Conservation (phyloP, 2,888 invertebrate genomes). For the Trichopria drosophilae region DNA sequence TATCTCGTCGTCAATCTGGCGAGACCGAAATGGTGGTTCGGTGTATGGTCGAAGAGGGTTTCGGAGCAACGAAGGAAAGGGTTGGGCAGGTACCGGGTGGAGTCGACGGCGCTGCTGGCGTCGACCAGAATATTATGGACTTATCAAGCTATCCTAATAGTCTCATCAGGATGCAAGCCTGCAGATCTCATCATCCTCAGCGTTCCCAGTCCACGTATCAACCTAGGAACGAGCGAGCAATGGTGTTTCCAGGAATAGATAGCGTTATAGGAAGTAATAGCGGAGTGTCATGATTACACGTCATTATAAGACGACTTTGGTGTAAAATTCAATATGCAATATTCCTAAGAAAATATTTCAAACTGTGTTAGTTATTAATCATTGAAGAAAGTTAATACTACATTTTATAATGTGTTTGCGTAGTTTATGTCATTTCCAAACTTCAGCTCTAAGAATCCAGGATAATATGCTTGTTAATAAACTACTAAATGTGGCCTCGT, state of each 20-base stretch:
- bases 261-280: constrained; percentile 48
- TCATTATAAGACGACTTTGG: constrained; percentile 42
- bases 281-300: constrained; percentile 46
- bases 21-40: constrained; percentile 32
- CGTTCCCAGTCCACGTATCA: constrained; percentile 43
- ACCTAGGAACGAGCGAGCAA: constrained; percentile 48
- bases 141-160: constrained; percentile 58
- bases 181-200: constrained; percentile 56
- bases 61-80: constrained; percentile 25
- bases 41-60: constrained; percentile 28
- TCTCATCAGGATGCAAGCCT: constrained; percentile 58
- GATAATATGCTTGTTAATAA: too few relatives aligned
- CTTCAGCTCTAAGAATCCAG: too few relatives aligned
- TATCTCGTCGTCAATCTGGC: constrained; percentile 46
- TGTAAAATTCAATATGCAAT: not conserved
- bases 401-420: too few relatives aligned
- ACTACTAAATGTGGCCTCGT: too few relatives aligned
- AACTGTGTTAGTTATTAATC: too few relatives aligned
- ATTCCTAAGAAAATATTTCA: too few relatives aligned
- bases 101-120: constrained; percentile 46
- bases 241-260: constrained; percentile 35
- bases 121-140: constrained; percentile 56
- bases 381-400: too few relatives aligned
- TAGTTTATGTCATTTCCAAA: too few relatives aligned
- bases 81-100: constrained; percentile 46